Percentiles rank a stretch among this genome's conserved stretches.
phyloP scores from a whole-genome alignment of 2,888 invertebrate species.

The Eudemis profundana region DNA sequence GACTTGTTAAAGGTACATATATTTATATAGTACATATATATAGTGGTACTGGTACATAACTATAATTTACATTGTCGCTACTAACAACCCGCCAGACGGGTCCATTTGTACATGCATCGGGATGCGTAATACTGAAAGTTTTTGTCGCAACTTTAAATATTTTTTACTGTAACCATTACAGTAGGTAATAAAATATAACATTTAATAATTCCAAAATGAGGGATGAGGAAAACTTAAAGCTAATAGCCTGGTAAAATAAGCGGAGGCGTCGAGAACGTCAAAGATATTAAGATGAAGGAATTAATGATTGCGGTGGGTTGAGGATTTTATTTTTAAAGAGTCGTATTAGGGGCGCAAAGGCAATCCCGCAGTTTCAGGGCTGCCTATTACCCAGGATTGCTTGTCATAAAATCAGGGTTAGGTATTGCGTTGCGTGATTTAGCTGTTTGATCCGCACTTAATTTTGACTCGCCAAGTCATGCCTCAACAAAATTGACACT shows the following conservation, averaged over 20 bases:
- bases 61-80: too few relatives aligned
- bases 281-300: slow-evolving; percentile 42
- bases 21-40: too few relatives aligned
- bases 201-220: not conserved
- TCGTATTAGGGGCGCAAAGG: slow-evolving; percentile 28
- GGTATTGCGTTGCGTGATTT: slow-evolving; percentile 37
- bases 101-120: too few relatives aligned
- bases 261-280: slow-evolving; percentile 27
- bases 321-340: slow-evolving; percentile 42
- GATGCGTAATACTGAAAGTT: too few relatives aligned
- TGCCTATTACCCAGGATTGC: slow-evolving; percentile 28
- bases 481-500: slow-evolving; percentile 33
- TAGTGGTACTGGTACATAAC: too few relatives aligned
- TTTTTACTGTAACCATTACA: not conserved
- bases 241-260: slow-evolving; percentile 32
- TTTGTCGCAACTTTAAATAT: too few relatives aligned
- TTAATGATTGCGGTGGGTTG: slow-evolving; percentile 42
- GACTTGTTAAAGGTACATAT: too few relatives aligned
- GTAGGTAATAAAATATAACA: not conserved
- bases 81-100: too few relatives aligned
- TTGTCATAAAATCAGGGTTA: slow-evolving; percentile 39
- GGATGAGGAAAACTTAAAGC: slow-evolving; percentile 16
- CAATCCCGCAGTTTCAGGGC: slow-evolving; percentile 31
- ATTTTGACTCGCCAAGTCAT: slow-evolving; percentile 25
- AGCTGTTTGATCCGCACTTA: slow-evolving; percentile 38